These are phyloP conservation scores for Xyliphius kryptos DNA, from an alignment of 2,113 vertebrate species.

Conservation along the genomic window DNA sequence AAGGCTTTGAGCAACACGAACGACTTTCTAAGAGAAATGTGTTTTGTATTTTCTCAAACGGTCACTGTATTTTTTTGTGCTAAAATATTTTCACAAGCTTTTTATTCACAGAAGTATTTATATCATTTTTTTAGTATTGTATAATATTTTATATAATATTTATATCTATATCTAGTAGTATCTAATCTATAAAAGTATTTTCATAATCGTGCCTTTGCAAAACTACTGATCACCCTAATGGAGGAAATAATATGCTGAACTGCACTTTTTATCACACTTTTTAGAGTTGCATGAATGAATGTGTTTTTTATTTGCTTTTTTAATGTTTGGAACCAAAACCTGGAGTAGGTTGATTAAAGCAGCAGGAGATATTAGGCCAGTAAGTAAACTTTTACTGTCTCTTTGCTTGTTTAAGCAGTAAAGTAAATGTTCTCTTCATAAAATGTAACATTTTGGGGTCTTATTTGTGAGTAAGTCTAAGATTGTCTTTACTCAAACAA, in stretches of 20 bases:
- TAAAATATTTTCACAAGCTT: background rate
- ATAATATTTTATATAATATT: too few relatives aligned
- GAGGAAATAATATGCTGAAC: constrained; percentile 1
- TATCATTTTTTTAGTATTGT: too few relatives aligned
- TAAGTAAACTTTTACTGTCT: too few relatives aligned
- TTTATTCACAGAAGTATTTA: too few relatives aligned
- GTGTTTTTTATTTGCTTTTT: constrained; percentile 22
- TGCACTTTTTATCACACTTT: constrained; percentile 16
- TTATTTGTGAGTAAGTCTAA: too few relatives aligned
- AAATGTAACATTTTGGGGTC: too few relatives aligned
- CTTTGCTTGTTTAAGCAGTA: too few relatives aligned
- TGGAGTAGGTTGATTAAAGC: too few relatives aligned
- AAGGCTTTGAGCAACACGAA: background rate
- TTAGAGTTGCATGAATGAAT: constrained; percentile 22
- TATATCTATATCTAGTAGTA: too few relatives aligned
- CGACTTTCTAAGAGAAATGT: constrained; percentile 3
- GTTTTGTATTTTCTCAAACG: constrained; percentile 26
- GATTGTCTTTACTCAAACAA: too few relatives aligned
- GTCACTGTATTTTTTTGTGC: constrained; percentile 19
- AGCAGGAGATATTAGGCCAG: too few relatives aligned
- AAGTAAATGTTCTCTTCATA: too few relatives aligned
- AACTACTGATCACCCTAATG: constrained; percentile 14
- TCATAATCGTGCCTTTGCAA: constrained; percentile 11
- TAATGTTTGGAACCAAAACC: background rate
- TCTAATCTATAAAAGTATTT: constrained; percentile 18